phyloP scores from a whole-genome alignment of 2,888 invertebrate genomes.

The Cecidostiba fungosa region DNA sequence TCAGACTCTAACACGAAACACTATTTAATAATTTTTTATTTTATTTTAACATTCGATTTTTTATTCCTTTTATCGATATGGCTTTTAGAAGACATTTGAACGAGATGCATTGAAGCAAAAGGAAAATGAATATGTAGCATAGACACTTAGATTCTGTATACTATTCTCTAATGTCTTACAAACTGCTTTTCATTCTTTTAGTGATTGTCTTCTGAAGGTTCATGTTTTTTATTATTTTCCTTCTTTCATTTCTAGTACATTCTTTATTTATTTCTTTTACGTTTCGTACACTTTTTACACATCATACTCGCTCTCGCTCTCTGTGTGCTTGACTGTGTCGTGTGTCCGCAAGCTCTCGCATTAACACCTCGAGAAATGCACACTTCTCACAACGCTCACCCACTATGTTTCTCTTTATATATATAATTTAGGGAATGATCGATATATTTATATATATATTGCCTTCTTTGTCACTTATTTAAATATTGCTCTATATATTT shows the following conservation, averaged over 20 bases:
- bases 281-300: constrained; percentile 73
- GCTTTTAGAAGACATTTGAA: constrained; percentile 45
- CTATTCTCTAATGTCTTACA: background rate
- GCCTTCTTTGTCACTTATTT: constrained; percentile 47
- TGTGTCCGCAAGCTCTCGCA: constrained; percentile 76
- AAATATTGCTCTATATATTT: constrained; percentile 53
- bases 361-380: constrained; percentile 50
- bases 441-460: constrained; percentile 53
- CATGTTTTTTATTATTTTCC: constrained; percentile 34
- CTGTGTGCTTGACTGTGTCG: constrained; percentile 70
- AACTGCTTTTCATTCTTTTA: background rate
- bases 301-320: constrained; percentile 80
- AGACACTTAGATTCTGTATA: background rate
- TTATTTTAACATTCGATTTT: constrained; percentile 49
- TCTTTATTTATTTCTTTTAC: constrained; percentile 21
- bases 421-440: constrained; percentile 45
- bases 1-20: constrained; percentile 27
- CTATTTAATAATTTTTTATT: constrained; percentile 13
- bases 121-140: too few relatives aligned
- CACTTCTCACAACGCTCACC: constrained; percentile 53
- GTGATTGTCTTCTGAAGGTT: background rate
- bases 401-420: constrained; percentile 31
- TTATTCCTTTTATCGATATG: constrained; percentile 15
- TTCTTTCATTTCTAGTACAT: background rate
- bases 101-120: background rate